Evolutionary conservation across 2,888 invertebrate species (phyloP), one percentile per base, ranked within the genome.

Genomic region (Cantharis lateralis): DNA sequence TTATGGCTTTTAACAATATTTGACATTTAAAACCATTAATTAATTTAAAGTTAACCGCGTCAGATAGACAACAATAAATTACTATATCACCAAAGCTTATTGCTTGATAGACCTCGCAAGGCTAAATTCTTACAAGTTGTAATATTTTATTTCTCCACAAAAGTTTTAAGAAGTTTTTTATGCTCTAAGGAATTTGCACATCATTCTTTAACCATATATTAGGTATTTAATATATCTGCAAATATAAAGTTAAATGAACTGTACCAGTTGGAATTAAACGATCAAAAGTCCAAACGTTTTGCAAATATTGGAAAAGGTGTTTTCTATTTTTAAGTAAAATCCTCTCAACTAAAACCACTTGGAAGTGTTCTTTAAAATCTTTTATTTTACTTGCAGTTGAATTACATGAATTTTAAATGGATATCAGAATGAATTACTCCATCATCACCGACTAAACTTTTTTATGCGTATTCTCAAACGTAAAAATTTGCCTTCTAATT

Each of bases 1-100:
- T 77, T 77, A 73, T 68, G 26, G 71, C 68, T 69, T 66, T 64
- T 32, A 64, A 69, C 32, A 77, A 74, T 75, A 66, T 75, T 72
- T 72, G 74, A 75, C 61, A 74, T 77, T 77, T 26, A 26, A 66
- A 70, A 61, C 74, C n/a, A 16, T 74, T 74, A 74, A 77, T 74
- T 74, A 74, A 77, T 74, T 74, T 20, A 13, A 72, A 48, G 13
- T 62, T 63, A 72, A 63, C 71, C 16, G 68, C 15, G 68, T 68
- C 15, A 28, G n/a, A 66, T 15, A 15, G 10, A 13, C n/a, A 68
- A 32, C 62, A 68, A n/a, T n/a, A n/a, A n/a, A 71, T 68, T 75
- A 68, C 28, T 64, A 15, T 13, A 66, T 66, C 64, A 66, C 20
- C n/a, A 18, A 18, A 66, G 7, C 7, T n/a, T n/a, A 48, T n/a